phyloP scores from a whole-genome alignment of 2,113 vertebrate genomes.

The Fregata magnificens region DNA sequence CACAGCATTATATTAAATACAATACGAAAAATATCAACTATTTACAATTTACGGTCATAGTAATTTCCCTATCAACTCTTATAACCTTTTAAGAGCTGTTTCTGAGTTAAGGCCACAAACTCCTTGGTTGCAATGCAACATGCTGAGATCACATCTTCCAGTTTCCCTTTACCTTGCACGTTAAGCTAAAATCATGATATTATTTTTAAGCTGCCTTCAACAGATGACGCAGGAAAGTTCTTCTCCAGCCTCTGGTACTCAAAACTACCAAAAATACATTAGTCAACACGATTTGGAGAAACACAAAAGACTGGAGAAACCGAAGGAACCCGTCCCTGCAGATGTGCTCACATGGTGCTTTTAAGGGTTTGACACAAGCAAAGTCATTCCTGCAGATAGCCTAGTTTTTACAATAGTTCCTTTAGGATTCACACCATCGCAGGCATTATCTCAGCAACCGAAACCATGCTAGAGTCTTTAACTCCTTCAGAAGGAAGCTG shows the following conservation, averaged over 20 bases:
- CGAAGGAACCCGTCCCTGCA: not conserved
- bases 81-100: not conserved
- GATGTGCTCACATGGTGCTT: not conserved
- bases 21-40: not conserved
- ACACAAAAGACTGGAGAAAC: not conserved
- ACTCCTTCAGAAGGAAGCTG: not conserved
- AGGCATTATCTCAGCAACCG: not conserved
- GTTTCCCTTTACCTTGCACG: not conserved
- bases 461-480: not conserved
- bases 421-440: not conserved
- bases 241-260: not conserved
- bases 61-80: not conserved
- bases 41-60: not conserved
- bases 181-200: not conserved
- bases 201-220: not conserved
- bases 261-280: not conserved
- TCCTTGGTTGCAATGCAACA: not conserved
- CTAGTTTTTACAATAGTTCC: not conserved
- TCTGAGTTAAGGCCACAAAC: not conserved
- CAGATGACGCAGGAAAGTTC: not conserved
- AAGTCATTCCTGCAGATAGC: not conserved
- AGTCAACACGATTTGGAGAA: not conserved
- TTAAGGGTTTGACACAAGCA: not conserved
- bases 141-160: not conserved
- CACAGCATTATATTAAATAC: not conserved